A percentile compares a stretch with the other conserved stretches of the same genome.
These are phyloP conservation scores for Ascaphus truei DNA, from an alignment of 2,113 vertebrate genomes.

Conservation along the genomic window DNA sequence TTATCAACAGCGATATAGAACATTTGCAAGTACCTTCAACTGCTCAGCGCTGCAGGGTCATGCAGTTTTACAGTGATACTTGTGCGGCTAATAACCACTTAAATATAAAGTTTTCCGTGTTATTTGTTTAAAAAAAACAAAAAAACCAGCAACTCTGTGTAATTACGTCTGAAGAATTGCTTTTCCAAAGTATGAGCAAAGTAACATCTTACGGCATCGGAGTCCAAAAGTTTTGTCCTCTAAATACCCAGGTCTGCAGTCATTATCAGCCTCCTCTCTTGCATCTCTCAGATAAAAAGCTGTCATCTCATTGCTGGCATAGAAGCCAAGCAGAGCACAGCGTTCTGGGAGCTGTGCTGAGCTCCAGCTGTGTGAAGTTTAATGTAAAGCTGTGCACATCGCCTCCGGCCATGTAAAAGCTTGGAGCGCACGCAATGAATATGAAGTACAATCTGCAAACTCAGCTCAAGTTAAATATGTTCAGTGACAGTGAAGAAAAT, in stretches of 20 bases:
- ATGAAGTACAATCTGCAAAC: constrained; percentile 15
- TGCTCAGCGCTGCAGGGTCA: background rate
- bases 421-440: constrained; percentile 17
- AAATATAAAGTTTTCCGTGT: background rate
- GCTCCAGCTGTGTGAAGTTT: constrained; percentile 31
- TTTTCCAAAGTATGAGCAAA: background rate
- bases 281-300: constrained; percentile 23
- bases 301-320: constrained; percentile 2
- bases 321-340: constrained; percentile 5
- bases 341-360: constrained; percentile 8
- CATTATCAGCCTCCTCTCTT: constrained; percentile 15
- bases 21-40: background rate
- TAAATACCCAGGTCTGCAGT: constrained; percentile 17
- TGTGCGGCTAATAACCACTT: too few species aligned
- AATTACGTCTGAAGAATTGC: background rate
- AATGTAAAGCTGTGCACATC: constrained; percentile 28
- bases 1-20: background rate
- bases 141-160: too few species aligned
- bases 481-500: constrained; percentile 1
- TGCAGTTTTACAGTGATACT: too few species aligned
- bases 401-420: constrained; percentile 29
- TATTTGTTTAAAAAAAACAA: too few species aligned
- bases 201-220: background rate
- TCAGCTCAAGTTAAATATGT: constrained; percentile 17
- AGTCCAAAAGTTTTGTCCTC: constrained; percentile 14